A percentile compares a stretch with the other conserved stretches of the same genome.
These are phyloP conservation scores for Acrocephalus kingi DNA, from an alignment of 2,113 vertebrate genomes.

Conservation along the genomic window DNA sequence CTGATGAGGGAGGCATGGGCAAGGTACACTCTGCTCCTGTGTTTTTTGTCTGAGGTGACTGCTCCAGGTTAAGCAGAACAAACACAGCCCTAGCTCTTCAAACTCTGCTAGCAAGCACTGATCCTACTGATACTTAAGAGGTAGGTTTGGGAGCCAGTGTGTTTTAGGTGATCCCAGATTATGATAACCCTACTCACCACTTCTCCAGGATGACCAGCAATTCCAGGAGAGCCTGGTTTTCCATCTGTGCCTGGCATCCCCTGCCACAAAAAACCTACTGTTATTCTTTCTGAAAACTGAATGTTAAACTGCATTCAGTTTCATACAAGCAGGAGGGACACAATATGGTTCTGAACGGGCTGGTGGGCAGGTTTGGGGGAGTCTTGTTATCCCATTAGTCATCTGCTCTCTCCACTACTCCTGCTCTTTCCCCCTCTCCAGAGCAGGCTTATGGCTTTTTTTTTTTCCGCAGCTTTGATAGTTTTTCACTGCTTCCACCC, in stretches of 20 bases:
- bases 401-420: not conserved
- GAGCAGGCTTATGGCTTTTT: not conserved
- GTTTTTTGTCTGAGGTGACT: not conserved
- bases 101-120: accelerated
- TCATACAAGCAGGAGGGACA: not conserved
- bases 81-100: not conserved
- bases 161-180: not conserved
- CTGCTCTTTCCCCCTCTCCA: not conserved
- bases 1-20: not conserved
- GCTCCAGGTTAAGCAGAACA: not conserved
- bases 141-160: not conserved
- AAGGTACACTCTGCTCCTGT: not conserved
- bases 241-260: not conserved
- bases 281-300: not conserved
- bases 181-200: not conserved
- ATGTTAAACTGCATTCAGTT: not conserved
- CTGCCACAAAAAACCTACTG: not conserved
- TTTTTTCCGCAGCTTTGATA: not conserved
- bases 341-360: accelerated
- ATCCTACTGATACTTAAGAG: not conserved
- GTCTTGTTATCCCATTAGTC: not conserved
- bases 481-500: not conserved
- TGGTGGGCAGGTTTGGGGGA: not conserved
- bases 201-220: not conserved
- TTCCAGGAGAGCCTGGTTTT: constrained; percentile 48